Base-by-base conservation (phyloP, 2,888 invertebrate species). In the Brachyptera putata region DNA sequence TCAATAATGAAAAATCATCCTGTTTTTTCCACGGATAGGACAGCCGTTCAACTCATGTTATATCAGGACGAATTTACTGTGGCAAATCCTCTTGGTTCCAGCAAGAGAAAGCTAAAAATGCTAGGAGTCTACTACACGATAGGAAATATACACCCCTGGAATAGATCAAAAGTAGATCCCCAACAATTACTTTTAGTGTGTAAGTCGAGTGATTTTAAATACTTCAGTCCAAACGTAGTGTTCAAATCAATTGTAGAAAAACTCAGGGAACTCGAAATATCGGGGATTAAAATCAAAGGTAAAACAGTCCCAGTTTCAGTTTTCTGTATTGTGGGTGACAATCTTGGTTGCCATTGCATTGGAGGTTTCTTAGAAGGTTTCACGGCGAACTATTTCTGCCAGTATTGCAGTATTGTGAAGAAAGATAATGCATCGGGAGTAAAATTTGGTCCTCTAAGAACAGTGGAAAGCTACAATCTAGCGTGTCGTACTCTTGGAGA, bases 281-380 rank as follows among this genome's bases (percentile, higher is more conserved):
- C 37, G n/a, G 37, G 37, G n/a, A 14, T 53, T 9, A 2, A 24
- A 11, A 11, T 30, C n/a, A n/a, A n/a, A 3, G 26, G 21, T 9
- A 24, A n/a, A 21, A 11, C 21, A n/a, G 22, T 56, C 1, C 21
- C 21, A 16, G 56, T 18, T 2, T 21, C 48, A 13, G 36, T 59
- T 1, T 39, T 25, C 1, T 56, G 4, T 14, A 56, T 59, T 16
- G 50, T 50, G 5, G 59, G 59, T 1, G 59, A 59, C 30, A 59
- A 59, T 24, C 41, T 59, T 13, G 59, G 56, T 7, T 36, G 22
- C 14, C 59, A 59, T n/a, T 37, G 14, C 13, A 34, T 57, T 4
- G 30, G 58, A 14, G 59, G 59, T n/a, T 59, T 56, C 22, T 13
- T 56, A 13, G 55, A 59, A 24, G 37, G 14, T 22, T 59, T 59